These are phyloP conservation scores for Gymnothorax javanicus DNA, from an alignment of 2,797 vertebrate species.

Conservation along the genomic window DNA sequence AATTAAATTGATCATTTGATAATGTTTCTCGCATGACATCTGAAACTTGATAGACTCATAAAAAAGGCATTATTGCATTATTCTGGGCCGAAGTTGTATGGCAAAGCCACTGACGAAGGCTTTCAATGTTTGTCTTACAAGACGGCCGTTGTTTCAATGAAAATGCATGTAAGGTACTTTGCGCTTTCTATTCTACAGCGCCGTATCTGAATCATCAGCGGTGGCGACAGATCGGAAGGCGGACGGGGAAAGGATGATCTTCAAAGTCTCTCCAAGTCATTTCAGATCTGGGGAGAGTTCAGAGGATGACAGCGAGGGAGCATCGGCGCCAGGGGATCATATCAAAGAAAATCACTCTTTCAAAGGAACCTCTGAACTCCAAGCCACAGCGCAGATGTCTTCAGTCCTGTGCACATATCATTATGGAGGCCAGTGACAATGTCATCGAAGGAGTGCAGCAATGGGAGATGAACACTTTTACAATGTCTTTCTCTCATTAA, in stretches of 20 bases:
- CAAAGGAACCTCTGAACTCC: conserved; percentile 44
- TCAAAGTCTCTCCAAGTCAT: conserved; percentile 50
- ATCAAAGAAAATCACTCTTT: conserved; percentile 53
- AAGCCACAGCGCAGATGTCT: conserved; percentile 31
- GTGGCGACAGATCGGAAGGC: conserved; percentile 29
- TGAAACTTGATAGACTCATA: neutral
- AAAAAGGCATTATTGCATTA: neutral
- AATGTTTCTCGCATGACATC: neutral
- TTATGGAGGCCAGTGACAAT: conserved; percentile 15
- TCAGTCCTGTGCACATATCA: conserved; percentile 13
- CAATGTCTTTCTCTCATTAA: neutral
- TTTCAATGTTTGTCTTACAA: neutral
- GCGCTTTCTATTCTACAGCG: conserved; percentile 46
- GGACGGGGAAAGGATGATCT: conserved; percentile 33
- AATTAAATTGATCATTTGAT: neutral
- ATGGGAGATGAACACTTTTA: neutral
- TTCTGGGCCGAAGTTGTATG: too few relatives aligned
- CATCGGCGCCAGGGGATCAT: conserved; percentile 47
- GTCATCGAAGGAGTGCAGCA: neutral
- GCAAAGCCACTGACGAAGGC: neutral
- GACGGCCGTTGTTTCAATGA: neutral
- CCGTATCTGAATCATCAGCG: conserved; percentile 32
- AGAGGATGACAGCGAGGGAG: conserved; percentile 48
- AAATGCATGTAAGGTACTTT: conserved; percentile 17
- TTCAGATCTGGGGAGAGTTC: conserved; percentile 52